These are phyloP conservation scores for Acrocephalus kingi DNA, from an alignment of 2,113 vertebrate species.

Conservation along the genomic window DNA sequence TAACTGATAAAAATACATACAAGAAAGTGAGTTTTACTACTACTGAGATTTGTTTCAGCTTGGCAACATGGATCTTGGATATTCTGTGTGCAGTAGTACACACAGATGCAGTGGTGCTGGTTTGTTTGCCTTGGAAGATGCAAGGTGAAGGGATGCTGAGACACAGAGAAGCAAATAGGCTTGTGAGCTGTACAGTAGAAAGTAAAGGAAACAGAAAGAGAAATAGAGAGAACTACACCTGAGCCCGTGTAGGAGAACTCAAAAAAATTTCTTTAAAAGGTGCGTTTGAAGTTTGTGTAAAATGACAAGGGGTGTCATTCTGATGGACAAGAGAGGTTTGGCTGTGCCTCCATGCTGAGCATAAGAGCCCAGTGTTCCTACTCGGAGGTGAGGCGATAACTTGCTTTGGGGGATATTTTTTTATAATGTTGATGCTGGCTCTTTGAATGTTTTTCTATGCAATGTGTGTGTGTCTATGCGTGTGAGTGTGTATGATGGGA, in stretches of 20 bases:
- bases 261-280: conserved; percentile 3
- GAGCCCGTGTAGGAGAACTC: not conserved
- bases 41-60: not conserved
- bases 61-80: not conserved
- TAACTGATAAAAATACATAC: not conserved
- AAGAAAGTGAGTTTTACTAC: not conserved
- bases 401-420: conserved; percentile 66
- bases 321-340: conserved; percentile 18
- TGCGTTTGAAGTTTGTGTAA: conserved; percentile 1
- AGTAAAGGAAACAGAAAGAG: not conserved
- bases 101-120: accelerated
- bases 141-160: not conserved
- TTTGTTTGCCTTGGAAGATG: not conserved
- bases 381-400: conserved; percentile 53
- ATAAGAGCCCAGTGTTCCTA: conserved; percentile 62
- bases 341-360: not conserved
- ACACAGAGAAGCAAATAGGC: not conserved
- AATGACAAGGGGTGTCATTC: not conserved
- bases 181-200: not conserved
- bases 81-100: not conserved
- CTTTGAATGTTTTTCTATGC: conserved; percentile 66
- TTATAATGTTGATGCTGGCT: conserved; percentile 71
- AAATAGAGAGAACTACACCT: not conserved
- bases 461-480: conserved; percentile 17
- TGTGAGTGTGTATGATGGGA: conserved; percentile 57